Base-by-base conservation (phyloP, 2,797 vertebrate genomes). In the Octomys mimax region DNA sequence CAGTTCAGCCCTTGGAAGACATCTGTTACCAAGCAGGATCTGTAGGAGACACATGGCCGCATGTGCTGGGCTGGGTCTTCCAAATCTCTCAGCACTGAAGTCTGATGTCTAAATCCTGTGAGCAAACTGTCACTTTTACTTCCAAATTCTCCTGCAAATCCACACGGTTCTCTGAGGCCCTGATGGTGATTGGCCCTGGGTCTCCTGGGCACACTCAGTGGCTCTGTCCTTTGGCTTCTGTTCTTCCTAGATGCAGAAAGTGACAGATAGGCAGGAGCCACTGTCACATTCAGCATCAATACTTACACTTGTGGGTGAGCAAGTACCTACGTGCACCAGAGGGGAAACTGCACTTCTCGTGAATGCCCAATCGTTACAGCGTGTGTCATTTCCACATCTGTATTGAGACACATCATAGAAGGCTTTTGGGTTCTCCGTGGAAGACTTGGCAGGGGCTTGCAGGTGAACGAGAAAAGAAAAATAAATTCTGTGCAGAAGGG, bases 291-390 rank as follows among this genome's bases (percentile, higher is more conserved):
- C 62, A 64, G 52, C 22, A 12, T 78, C 42, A 97, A 97, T 96
- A 98, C 98, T 98, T 98, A 97, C 93, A 85, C 95, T 88, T 81
- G 92, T 80, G 95, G 97, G 96, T 92, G 98, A 98, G 97, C 97
- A 98, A 61, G 42, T 96, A 97, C 96, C 95, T 97, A 96, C 97
- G 66, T 7, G 46, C 97, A 97, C 98, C 95, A 94, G 98, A 98
- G 98, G 98, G 98, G 98, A 98, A 98, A 98, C 98, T 98, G 97
- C 98, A 98, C 98, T 98, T 98, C 98, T 98, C 97, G 96, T 98
- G 98, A 98, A 98, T 98, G 98, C 97, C 98, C 97, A 96, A 97
- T 98, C 98, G 98, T 98, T 98, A 98, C 87, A 98, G 98, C 98
- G 98, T 99, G 98, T 98, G 98, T 98, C 98, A 97, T 97, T 98